Evolutionary conservation across 2,888 invertebrate species (phyloP).

Genomic region (Entomobrya multifasciata): DNA sequence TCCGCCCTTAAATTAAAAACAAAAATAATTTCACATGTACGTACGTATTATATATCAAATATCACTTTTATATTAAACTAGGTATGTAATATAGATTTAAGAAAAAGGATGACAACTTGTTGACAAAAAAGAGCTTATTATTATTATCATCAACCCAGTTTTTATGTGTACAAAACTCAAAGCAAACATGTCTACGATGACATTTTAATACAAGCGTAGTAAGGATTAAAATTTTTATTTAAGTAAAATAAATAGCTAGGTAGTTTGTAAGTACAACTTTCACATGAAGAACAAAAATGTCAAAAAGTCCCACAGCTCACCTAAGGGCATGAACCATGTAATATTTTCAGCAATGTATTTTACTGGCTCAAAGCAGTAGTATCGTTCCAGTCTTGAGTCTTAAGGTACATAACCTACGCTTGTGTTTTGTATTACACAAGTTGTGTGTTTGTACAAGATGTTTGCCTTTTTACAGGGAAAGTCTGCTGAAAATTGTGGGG

Average conservation of each 20-base stretch:
- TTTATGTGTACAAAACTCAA: constrained; percentile 3
- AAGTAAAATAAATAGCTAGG: constrained; percentile 1
- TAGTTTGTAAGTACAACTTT: neutral
- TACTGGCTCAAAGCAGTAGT: too few species aligned
- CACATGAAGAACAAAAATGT: neutral
- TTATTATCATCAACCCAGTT: neutral
- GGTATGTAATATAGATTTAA: neutral
- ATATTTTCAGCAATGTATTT: too few species aligned
- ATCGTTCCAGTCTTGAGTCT: too few species aligned
- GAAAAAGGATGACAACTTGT: neutral
- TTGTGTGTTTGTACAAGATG: too few species aligned
- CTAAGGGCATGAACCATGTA: neutral
- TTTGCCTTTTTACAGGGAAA: too few species aligned
- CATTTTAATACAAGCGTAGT: neutral
- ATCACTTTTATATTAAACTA: neutral
- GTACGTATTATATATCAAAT: too few species aligned
- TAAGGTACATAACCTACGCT: too few species aligned
- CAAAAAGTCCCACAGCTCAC: neutral
- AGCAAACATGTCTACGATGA: neutral
- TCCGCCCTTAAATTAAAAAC: neutral
- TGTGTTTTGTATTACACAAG: too few species aligned
- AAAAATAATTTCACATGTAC: too few species aligned
- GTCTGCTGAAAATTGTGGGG: too few species aligned
- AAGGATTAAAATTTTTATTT: neutral
- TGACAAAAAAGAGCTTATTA: constrained; percentile 29